phyloP scores from a whole-genome alignment of 2,113 vertebrate genomes.

The Cromileptes altivelis region DNA sequence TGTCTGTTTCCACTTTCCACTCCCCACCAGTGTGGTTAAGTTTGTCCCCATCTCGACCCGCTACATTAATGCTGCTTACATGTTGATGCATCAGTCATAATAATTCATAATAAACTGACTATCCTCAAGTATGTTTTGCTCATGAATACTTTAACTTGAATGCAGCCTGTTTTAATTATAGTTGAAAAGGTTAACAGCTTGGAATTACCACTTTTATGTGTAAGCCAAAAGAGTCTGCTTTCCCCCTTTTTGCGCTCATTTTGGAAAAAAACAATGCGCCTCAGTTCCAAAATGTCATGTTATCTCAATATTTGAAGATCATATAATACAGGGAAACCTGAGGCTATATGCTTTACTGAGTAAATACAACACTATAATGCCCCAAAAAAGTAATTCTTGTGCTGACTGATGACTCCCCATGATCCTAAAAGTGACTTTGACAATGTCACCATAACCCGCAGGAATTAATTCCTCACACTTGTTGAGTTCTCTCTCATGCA shows the following conservation, averaged over 20 bases:
- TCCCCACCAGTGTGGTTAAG: no score
- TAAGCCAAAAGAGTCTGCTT: no score
- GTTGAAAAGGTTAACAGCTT: neutral
- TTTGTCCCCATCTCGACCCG: neutral
- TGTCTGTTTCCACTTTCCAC: no score
- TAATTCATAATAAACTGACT: neutral
- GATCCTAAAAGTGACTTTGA: neutral
- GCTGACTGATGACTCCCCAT: neutral
- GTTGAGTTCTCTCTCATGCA: no score
- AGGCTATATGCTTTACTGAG: neutral
- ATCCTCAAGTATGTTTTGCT: no score
- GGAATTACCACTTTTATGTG: neutral
- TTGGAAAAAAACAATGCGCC: neutral
- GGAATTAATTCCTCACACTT: neutral
- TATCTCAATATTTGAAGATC: neutral
- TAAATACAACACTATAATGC: neutral
- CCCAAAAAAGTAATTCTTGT: neutral
- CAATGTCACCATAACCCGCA: conserved; percentile 12
- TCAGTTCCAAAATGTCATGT: neutral
- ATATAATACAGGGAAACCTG: neutral
- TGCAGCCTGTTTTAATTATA: neutral
- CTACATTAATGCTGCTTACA: neutral
- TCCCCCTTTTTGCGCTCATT: neutral
- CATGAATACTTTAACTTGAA: neutral
- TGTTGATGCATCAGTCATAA: neutral